These are phyloP conservation scores for Tapirus terrestris DNA, from an alignment of 2,113 vertebrate genomes.

Conservation along the genomic window DNA sequence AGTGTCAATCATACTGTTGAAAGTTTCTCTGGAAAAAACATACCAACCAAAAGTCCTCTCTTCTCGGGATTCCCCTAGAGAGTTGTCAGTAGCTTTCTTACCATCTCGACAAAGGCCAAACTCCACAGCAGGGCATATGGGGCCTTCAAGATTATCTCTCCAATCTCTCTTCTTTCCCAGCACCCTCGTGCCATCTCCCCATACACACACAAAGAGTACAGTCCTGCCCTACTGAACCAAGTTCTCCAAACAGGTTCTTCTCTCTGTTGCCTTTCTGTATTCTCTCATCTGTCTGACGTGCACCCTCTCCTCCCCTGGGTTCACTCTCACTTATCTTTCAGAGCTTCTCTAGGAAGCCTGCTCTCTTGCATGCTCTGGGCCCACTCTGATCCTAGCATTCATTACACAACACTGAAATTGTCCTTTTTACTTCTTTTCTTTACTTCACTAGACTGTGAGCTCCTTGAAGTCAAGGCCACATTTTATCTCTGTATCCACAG, in stretches of 20 bases:
- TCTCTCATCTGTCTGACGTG: neutral
- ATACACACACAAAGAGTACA: neutral
- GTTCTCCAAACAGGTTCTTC: neutral
- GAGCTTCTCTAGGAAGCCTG: neutral
- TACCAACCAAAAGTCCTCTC: neutral
- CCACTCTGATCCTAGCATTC: neutral
- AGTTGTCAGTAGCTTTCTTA: neutral
- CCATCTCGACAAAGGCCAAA: neutral
- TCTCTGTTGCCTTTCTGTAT: neutral
- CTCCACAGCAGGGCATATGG: neutral
- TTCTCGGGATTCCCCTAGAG: neutral
- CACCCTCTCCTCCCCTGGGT: neutral
- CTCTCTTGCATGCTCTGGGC: neutral
- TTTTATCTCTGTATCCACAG: neutral
- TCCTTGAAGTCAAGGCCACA: neutral
- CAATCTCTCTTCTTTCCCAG: neutral
- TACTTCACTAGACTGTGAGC: neutral
- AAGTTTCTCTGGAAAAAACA: neutral
- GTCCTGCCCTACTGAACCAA: neutral
- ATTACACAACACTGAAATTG: neutral
- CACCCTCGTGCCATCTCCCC: accelerated
- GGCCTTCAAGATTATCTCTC: neutral
- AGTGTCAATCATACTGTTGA: neutral
- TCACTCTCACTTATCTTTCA: neutral
- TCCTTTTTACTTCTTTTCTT: neutral